Conservation (phyloP, 2,113 vertebrate species). For the Oplegnathus fasciatus region DNA sequence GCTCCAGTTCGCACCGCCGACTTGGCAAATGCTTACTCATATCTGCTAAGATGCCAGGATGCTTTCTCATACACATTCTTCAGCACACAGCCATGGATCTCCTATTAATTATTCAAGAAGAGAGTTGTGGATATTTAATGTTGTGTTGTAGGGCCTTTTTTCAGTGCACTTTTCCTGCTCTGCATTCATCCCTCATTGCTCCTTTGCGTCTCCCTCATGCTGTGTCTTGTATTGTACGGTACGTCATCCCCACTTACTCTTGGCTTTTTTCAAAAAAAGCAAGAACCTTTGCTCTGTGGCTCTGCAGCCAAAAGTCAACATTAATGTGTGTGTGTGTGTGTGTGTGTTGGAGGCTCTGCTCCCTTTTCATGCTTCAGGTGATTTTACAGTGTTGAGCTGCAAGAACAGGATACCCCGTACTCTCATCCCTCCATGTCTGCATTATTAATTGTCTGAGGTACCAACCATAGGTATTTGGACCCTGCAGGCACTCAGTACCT, state of each 20-base stretch:
- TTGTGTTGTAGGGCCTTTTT: conserved; percentile 58
- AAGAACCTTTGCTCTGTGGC: conserved; percentile 24
- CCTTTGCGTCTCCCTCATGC: conserved; percentile 22
- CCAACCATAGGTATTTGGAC: conserved; percentile 67
- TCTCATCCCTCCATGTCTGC: conserved; percentile 66
- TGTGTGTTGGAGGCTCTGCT: conserved; percentile 4
- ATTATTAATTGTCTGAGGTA: conserved; percentile 81
- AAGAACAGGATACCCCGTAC: conserved; percentile 63
- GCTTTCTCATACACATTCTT: conserved; percentile 66
- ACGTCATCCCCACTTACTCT: conserved; percentile 38
- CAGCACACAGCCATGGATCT: conserved; percentile 56
- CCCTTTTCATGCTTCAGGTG: conserved; percentile 63
- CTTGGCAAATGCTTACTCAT: conserved; percentile 76
- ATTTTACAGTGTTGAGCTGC: conserved; percentile 63
- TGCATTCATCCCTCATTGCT: conserved; percentile 37
- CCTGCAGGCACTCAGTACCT: conserved; percentile 68
- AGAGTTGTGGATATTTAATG: conserved; percentile 81
- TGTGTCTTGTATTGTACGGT: conserved; percentile 11
- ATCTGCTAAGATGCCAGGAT: conserved; percentile 76
- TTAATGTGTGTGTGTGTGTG: conserved; percentile 15
- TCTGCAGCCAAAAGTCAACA: conserved; percentile 37
- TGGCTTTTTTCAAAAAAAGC: conserved; percentile 7
- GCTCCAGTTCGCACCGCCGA: conserved; percentile 66
- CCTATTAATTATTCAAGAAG: conserved; percentile 78
- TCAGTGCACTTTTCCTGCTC: conserved; percentile 28